Base-by-base conservation (phyloP, 2,797 vertebrate genomes). In the Pachyuromys duprasi region DNA sequence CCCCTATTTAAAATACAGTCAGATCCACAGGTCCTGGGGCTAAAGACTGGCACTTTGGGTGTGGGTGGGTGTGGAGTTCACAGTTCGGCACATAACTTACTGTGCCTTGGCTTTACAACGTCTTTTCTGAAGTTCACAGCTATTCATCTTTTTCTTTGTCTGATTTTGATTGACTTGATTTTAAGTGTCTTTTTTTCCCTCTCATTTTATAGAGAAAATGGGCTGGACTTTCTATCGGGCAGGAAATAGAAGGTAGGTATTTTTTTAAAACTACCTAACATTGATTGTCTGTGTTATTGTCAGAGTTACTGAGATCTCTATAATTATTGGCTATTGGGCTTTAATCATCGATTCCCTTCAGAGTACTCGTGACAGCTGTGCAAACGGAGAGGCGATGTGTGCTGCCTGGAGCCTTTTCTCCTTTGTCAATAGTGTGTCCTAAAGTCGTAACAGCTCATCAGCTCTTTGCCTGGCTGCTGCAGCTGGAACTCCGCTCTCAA, bases 141-240 rank as follows among this genome's bases (percentile, higher is more conserved):
- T 92, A 39, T 70, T 42, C 36, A 36, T 83, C 8, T 94, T 92
- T 86, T 33, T 84, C 36, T 94, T 93, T 95, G 42, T 93, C 70
- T 90, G 79, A 94, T 79, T 96, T 95, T 89, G 57, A 90, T 67
- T 76, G 33, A 79, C 79, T 94, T 97, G 36, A 15, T 91, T 83
- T 94, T 89, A 92, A 95, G 15, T 93, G 6, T 70, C 39, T 95
- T 82, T 1, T 95, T 67, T 93, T 60, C 76, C 86, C 75, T 93
- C 97, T 95, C 97, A 45, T 91, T 95, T 97, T 98, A 55, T 98
- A 99, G 99, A 99, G 99, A 86, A 99, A 99, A 99, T 99, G 99
- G 99, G 99, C 99, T 0, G 99, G 99, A 45, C 99, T 99, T 36
- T 99, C 99, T 75, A 99, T 99, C 6, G 99, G 99, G 45, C 99